Percentiles rank a stretch among this genome's conserved stretches.
phyloP scores from a whole-genome alignment of 2,113 vertebrate species.

The Epinephelus fuscoguttatus region DNA sequence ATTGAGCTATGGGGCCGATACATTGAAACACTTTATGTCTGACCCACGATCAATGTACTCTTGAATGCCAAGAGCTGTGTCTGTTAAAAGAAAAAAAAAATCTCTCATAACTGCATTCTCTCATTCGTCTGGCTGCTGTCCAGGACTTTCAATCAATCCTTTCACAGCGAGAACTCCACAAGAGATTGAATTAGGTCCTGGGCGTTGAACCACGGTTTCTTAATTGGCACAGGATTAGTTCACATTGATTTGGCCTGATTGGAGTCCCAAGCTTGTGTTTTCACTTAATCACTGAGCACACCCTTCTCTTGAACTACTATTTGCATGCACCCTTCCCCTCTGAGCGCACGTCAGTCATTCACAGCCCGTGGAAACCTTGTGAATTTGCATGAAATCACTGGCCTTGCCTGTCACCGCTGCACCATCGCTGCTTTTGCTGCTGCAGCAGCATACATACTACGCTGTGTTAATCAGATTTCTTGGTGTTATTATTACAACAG shows the following conservation, averaged over 20 bases:
- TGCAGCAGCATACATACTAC: conserved; percentile 14
- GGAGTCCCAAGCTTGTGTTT: conserved; percentile 59
- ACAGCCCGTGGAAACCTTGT: conserved; percentile 20
- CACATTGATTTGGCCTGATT: conserved; percentile 79
- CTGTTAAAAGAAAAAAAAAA: conserved; percentile 27
- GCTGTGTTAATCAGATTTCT: conserved; percentile 51
- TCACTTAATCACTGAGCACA: conserved; percentile 68
- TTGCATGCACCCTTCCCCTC: conserved; percentile 52
- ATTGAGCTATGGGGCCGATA: conserved; percentile 25
- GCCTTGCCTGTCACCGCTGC: conserved; percentile 1
- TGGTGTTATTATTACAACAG: conserved; percentile 43
- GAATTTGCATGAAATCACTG: conserved; percentile 63
- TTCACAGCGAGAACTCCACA: conserved; percentile 57
- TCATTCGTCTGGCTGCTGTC: conserved; percentile 43
- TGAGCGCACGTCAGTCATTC: conserved; percentile 42
- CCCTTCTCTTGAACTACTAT: conserved; percentile 40
- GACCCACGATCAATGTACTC: conserved; percentile 39
- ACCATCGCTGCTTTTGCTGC: conserved; percentile 2
- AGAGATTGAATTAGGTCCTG: conserved; percentile 71
- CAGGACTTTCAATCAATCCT: conserved; percentile 68
- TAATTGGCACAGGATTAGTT: conserved; percentile 79
- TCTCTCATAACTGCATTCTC: conserved; percentile 46
- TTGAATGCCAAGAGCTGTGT: conserved; percentile 39
- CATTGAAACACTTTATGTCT: conserved; percentile 36
- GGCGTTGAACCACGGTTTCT: conserved; percentile 63